Percentiles rank a stretch among this genome's conserved stretches.
Evolutionary conservation across 2,797 vertebrate species (phyloP).

Genomic region (Melanogrammus aeglefinus): DNA sequence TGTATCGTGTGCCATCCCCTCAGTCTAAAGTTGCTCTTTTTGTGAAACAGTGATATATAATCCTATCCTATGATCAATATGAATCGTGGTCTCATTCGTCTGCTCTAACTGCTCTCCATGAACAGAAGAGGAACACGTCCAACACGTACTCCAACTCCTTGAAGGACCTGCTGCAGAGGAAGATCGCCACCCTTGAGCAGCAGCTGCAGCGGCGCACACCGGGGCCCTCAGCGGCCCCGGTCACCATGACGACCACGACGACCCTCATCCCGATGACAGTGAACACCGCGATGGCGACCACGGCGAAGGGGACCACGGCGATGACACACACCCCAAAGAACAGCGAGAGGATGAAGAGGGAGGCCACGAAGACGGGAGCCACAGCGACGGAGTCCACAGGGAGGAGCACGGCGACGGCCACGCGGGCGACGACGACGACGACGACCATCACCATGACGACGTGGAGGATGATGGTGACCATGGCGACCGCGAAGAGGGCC

Average conservation of each 20-base stretch:
- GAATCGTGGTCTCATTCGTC: neutral
- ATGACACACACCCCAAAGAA: slow-evolving; percentile 22
- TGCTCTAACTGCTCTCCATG: neutral
- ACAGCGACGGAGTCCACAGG: slow-evolving; percentile 13
- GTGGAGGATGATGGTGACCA: slow-evolving; percentile 6
- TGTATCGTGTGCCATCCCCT: neutral
- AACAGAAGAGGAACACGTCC: slow-evolving; percentile 77
- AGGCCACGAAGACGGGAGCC: slow-evolving; percentile 11
- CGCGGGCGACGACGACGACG: slow-evolving; percentile 23
- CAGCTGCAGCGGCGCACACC: slow-evolving; percentile 69
- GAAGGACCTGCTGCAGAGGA: slow-evolving; percentile 81
- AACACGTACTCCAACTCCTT: slow-evolving; percentile 76
- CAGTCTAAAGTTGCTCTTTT: neutral
- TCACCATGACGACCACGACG: slow-evolving; percentile 33
- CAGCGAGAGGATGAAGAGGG: slow-evolving; percentile 10
- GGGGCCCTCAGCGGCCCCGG: slow-evolving; percentile 33
- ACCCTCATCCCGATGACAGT: slow-evolving; percentile 18
- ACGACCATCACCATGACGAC: slow-evolving; percentile 5
- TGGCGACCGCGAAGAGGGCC: slow-evolving; percentile 20
- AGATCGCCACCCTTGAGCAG: slow-evolving; percentile 77
- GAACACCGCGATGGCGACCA: slow-evolving; percentile 10
- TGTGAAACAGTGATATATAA: neutral
- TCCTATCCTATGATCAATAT: neutral
- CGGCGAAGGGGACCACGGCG: slow-evolving; percentile 9
- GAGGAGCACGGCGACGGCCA: neutral